phyloP scores from a whole-genome alignment of 2,888 invertebrate species.

The Drosophila nr. perissopoda region DNA sequence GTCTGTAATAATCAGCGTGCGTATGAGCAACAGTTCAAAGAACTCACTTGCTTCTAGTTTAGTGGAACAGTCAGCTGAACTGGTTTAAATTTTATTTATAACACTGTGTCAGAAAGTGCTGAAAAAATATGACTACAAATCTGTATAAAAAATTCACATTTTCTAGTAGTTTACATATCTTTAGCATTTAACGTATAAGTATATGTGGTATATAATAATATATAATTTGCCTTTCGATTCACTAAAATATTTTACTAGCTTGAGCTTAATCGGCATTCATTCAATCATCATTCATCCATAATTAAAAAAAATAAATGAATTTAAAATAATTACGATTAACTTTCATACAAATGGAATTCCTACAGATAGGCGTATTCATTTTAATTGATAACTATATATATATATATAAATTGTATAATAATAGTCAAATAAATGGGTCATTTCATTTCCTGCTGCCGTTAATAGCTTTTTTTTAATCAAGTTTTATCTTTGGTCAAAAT shows the following conservation, averaged over 20 bases:
- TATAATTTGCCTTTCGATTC: neutral
- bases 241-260: neutral
- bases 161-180: neutral
- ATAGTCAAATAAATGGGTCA: neutral
- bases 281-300: neutral
- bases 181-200: neutral
- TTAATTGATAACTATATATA: neutral
- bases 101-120: neutral
- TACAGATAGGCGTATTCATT: neutral
- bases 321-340: neutral
- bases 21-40: slow-evolving; percentile 42
- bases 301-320: neutral
- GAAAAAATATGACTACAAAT: neutral
- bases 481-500: slow-evolving; percentile 32
- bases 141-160: neutral
- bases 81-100: slow-evolving; percentile 18
- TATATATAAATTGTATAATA: slow-evolving; percentile 1
- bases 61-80: slow-evolving; percentile 21
- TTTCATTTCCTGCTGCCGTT: slow-evolving; percentile 29
- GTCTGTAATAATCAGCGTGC: neutral
- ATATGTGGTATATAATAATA: neutral
- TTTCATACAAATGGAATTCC: neutral
- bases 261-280: neutral
- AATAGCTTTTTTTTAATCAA: slow-evolving; percentile 15
- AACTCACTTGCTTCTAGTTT: slow-evolving; percentile 34